A percentile compares a stretch with the other conserved stretches of the same genome.
These are phyloP conservation scores for Cactoblastis cactorum DNA, from an alignment of 2,888 invertebrate species.

Conservation along the genomic window DNA sequence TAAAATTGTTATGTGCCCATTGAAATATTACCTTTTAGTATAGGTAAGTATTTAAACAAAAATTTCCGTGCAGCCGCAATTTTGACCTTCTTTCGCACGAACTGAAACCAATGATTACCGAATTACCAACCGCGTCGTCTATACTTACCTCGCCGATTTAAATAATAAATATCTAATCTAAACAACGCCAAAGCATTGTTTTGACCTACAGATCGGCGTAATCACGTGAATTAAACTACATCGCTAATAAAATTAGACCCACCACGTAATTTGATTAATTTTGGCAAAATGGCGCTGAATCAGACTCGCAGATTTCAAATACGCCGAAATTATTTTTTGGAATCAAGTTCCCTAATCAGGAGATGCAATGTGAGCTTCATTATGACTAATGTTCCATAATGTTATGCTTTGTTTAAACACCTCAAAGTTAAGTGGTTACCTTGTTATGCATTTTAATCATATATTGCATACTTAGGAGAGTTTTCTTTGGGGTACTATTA, in stretches of 20 bases:
- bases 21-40: no score
- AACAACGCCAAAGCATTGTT: conserved; percentile 73
- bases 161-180: conserved; percentile 78
- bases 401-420: conserved; percentile 1
- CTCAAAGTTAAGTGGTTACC: not conserved
- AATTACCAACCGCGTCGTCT: conserved; percentile 69
- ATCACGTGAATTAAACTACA: conserved; percentile 68
- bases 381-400: conserved; percentile 7
- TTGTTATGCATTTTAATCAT: not conserved
- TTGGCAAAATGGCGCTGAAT: conserved; percentile 64
- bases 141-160: conserved; percentile 75
- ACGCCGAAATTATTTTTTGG: conserved; percentile 43
- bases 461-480: no score
- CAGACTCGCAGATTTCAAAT: conserved; percentile 50
- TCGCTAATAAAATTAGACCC: conserved; percentile 75
- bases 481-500: no score
- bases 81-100: conserved; percentile 64
- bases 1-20: no score
- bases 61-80: conserved; percentile 52
- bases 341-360: conserved; percentile 34
- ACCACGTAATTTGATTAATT: conserved; percentile 69
- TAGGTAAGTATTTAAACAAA: conserved; percentile 34
- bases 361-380: conserved; percentile 19
- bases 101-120: conserved; percentile 73
- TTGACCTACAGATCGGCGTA: conserved; percentile 56